Evolutionary conservation across 2,888 invertebrate species (phyloP).

Genomic region (Galerucella nymphaeae): DNA sequence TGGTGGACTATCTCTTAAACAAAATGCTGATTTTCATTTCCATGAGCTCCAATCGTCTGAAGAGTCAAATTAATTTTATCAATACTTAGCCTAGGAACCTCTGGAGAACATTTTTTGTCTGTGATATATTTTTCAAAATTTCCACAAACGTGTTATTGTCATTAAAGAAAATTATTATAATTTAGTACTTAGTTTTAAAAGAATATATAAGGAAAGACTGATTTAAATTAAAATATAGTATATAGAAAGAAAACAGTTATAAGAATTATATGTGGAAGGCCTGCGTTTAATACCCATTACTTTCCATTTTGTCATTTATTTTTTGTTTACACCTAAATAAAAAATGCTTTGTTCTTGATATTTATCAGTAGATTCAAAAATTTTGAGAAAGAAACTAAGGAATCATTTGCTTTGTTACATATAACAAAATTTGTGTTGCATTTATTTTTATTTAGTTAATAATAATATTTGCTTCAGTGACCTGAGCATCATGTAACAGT

Average conservation of each 20-base stretch:
- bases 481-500: conserved; percentile 1
- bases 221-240: conserved; percentile 6
- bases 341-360: neutral
- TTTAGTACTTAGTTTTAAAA: conserved; percentile 12
- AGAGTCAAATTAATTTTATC: too few species aligned
- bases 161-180: neutral
- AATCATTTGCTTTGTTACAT: neutral
- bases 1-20: too few species aligned
- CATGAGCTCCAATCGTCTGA: too few species aligned
- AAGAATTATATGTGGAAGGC: conserved; percentile 14
- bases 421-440: neutral
- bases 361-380: neutral
- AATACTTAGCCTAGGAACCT: too few species aligned
- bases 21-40: too few species aligned
- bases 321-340: neutral
- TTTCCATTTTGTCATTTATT: neutral
- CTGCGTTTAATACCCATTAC: neutral
- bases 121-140: neutral
- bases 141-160: neutral
- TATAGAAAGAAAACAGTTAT: neutral
- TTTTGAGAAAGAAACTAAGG: neutral
- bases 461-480: neutral
- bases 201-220: conserved; percentile 12
- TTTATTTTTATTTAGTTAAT: neutral
- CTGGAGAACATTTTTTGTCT: neutral